These are phyloP conservation scores for Liparis tanakae DNA, from an alignment of 2,797 vertebrate genomes.

Conservation along the genomic window DNA sequence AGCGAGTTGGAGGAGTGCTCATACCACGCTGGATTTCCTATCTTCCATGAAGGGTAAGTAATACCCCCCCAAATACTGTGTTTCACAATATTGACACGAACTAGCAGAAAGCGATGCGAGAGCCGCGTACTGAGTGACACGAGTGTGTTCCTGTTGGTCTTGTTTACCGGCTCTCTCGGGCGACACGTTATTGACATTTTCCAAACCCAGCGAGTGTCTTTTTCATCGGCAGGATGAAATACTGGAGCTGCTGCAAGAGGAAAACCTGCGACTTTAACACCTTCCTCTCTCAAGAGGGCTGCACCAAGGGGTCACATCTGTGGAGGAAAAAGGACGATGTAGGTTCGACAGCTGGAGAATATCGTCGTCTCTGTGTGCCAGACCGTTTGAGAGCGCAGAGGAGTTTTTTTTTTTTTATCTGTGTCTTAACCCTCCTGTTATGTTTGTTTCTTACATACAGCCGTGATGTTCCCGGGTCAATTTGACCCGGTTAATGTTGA, in stretches of 20 bases:
- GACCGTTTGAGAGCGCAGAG: not conserved
- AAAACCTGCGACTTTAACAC: conserved; percentile 99
- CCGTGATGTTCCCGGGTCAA: no score
- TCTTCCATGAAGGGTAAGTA: conserved; percentile 85
- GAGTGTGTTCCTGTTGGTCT: conserved; percentile 19
- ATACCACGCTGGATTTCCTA: conserved; percentile 89
- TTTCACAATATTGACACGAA: conserved; percentile 4
- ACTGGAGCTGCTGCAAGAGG: conserved; percentile 98
- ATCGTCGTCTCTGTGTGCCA: conserved; percentile 19
- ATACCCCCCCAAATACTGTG: not conserved
- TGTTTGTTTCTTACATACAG: no score
- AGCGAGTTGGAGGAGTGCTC: conserved; percentile 89
- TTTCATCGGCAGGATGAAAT: conserved; percentile 91
- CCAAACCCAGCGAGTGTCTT: conserved; percentile 34
- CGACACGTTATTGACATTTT: conserved; percentile 49
- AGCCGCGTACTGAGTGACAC: conserved; percentile 16
- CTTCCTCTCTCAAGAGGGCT: conserved; percentile 96
- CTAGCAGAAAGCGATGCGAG: conserved; percentile 3
- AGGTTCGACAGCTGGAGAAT: conserved; percentile 25
- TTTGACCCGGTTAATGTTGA: no score
- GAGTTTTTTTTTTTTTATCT: conserved; percentile 3
- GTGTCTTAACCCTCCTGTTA: not conserved
- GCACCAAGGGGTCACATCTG: conserved; percentile 88
- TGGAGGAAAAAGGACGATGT: conserved; percentile 94
- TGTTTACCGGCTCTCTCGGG: conserved; percentile 39